Evolutionary conservation across 2,888 invertebrate species (phyloP).

Genomic region (Uloborus plumipes): DNA sequence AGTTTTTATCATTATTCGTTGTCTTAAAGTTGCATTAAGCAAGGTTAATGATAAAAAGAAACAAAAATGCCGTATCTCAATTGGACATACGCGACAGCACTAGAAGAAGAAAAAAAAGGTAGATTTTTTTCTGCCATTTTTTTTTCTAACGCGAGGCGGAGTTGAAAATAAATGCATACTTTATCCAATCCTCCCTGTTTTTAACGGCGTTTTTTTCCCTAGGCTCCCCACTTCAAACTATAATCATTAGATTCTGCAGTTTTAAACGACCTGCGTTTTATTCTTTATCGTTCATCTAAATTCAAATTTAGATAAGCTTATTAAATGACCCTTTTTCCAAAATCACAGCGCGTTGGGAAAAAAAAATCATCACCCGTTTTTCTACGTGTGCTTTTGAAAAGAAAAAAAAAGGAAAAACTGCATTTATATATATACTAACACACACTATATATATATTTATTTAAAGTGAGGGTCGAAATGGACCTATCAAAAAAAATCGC

Average conservation of each 20-base stretch:
- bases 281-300: constrained; percentile 62
- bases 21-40: constrained; percentile 55
- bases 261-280: constrained; percentile 40
- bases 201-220: constrained; percentile 14
- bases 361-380: too few species aligned
- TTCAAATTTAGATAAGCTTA: constrained; percentile 65
- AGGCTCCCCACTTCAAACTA: constrained; percentile 53
- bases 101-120: constrained; percentile 1
- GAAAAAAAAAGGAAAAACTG: background rate
- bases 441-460: constrained; percentile 45
- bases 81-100: constrained; percentile 32
- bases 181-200: constrained; percentile 39
- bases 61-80: constrained; percentile 37
- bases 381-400: constrained; percentile 3
- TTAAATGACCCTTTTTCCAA: constrained; percentile 46
- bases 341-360: background rate
- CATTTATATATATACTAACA: too few species aligned
- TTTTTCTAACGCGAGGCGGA: constrained; percentile 15
- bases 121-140: constrained; percentile 21
- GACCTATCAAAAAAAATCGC: constrained; percentile 45
- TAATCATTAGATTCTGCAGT: constrained; percentile 64
- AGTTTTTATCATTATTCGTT: constrained; percentile 43
- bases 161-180: constrained; percentile 56
- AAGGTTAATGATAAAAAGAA: constrained; percentile 58
- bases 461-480: constrained; percentile 50